Percentiles rank a stretch among this genome's conserved stretches.
phyloP scores from a whole-genome alignment of 1,140 invertebrate genomes.

The Trigoniulus corallinus region DNA sequence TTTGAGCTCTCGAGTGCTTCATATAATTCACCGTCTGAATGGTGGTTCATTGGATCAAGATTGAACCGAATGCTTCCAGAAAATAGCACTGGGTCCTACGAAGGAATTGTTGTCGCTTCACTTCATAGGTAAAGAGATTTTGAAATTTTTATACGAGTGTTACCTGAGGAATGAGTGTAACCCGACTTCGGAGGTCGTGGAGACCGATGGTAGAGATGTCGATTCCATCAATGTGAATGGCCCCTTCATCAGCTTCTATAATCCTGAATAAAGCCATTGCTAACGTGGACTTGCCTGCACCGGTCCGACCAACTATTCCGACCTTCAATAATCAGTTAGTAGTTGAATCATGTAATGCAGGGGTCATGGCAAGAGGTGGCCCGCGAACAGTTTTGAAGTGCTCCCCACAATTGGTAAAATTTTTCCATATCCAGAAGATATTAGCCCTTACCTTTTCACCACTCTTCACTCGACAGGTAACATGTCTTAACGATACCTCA shows the following conservation, averaged over 20 bases:
- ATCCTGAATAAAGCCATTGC: conserved; percentile 72
- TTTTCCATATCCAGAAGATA: no score
- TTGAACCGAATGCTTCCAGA: conserved; percentile 62
- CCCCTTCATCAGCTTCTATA: conserved; percentile 52
- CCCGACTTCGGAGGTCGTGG: conserved; percentile 59
- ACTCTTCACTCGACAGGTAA: conserved; percentile 16
- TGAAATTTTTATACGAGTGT: conserved; percentile 13
- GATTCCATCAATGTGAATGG: conserved; percentile 77
- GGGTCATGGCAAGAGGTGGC: no score
- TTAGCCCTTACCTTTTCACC: conserved; percentile 24
- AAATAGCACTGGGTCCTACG: conserved; percentile 74
- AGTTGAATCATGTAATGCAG: no score
- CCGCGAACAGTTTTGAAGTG: no score
- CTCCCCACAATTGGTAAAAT: no score
- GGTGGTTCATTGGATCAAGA: conserved; percentile 63
- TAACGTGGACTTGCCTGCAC: conserved; percentile 69
- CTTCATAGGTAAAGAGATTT: neutral
- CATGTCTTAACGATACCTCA: conserved; percentile 20
- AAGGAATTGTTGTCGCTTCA: neutral
- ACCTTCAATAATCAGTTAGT: no score
- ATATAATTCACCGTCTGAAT: conserved; percentile 66
- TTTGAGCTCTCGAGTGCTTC: conserved; percentile 56
- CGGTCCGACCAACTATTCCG: conserved; percentile 65
- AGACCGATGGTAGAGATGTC: conserved; percentile 75
- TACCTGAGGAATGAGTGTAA: conserved; percentile 81